Base-by-base conservation (phyloP, 2,797 vertebrate species). In the Mastacembelus armatus region DNA sequence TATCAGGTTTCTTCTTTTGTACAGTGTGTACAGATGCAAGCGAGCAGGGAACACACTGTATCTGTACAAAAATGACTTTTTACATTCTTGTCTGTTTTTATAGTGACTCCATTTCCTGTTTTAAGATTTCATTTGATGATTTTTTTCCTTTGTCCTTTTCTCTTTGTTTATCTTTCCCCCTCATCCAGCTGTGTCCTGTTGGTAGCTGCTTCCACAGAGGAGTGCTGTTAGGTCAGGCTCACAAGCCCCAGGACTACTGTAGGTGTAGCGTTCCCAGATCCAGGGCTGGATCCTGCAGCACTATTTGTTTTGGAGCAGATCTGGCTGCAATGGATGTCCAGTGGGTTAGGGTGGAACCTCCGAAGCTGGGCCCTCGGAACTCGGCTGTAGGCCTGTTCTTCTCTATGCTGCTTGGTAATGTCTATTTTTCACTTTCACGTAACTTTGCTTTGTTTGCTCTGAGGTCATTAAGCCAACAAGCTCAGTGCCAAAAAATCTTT, bases 401-500 rank as follows among this genome's bases (percentile, higher is more conserved):
- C 66, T 77, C 84, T 11, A 7, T 93, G 40, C 73, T 92, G 67
- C 76, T 93, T 43, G 91, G 93, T 94, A 93, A 92, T 38, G 54
- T 81, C 54, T 48, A 2, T 40, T 36, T 57, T 57, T 70, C 24
- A 18, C 47, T 63, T 47, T 73, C 21, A 59, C 66, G 50, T 71
- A 32, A 62, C 42, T 59, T 74, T 5, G 16, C 5, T 65, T 36
- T 56, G 26, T 39, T 64, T 36, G 32, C 45, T 55, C 11, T 15
- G 7, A 44, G 8, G 9, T 58, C 29, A 11, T 55, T 10, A 32
- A 18, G 16, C 4, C 19, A n/a, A n/a, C n/a, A n/a, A n/a, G n/a
- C n/a, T n/a, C n/a, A n/a, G n/a, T n/a, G n/a, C n/a, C n/a, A n/a
- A n/a, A n/a, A n/a, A n/a, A n/a, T n/a, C n/a, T n/a, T 30, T 27